Evolutionary conservation across 2,888 invertebrate genomes (phyloP).

Genomic region (Pecten maximus): DNA sequence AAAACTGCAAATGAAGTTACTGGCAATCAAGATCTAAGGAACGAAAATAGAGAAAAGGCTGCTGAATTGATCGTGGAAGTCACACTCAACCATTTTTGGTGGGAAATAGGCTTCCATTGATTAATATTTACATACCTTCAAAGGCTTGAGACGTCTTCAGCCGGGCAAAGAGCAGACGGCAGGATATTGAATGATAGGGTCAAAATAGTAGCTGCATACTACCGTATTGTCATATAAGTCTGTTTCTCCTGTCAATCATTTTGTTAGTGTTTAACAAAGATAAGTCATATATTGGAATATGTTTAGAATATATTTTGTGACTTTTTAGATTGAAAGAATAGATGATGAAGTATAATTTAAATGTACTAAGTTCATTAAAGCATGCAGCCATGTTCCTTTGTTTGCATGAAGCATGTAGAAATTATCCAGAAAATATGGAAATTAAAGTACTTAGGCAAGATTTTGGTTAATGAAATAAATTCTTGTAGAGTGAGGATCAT

Average conservation of each 20-base stretch:
- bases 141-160: conserved; percentile 33
- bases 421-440: not conserved
- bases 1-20: not conserved
- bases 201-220: not conserved
- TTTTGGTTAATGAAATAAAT: not conserved
- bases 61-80: not conserved
- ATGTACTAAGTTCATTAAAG: not conserved
- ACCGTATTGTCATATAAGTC: not conserved
- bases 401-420: conserved; percentile 22
- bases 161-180: not conserved
- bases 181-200: conserved; percentile 9
- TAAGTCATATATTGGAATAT: not conserved
- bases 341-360: not conserved
- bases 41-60: not conserved
- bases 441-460: not conserved
- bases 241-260: not conserved
- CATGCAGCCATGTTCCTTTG: not conserved
- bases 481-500: not conserved
- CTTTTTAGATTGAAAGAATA: not conserved
- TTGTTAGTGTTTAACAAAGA: not conserved
- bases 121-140: conserved; percentile 25
- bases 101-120: conserved; percentile 27
- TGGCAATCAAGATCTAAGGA: not conserved
- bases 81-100: conserved; percentile 13
- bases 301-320: not conserved